A percentile compares a stretch with the other conserved stretches of the same genome.
phyloP scores from a whole-genome alignment of 2,797 vertebrate species.

The Petrocephalus schoutedeni region DNA sequence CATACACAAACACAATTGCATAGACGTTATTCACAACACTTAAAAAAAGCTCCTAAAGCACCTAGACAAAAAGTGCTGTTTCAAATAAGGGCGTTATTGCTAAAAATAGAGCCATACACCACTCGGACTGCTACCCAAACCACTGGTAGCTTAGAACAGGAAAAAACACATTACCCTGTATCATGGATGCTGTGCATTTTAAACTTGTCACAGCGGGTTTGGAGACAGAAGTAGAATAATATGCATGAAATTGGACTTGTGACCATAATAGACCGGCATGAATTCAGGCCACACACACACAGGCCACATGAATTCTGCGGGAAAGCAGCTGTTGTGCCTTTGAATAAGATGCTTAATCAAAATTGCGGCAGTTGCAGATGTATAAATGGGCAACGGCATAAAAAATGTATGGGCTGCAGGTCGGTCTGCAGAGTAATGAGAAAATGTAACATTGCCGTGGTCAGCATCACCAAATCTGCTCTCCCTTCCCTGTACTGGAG shows the following conservation, averaged over 20 bases:
- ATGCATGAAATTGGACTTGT: constrained; percentile 7
- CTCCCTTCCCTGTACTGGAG: not conserved
- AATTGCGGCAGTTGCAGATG: constrained; percentile 12
- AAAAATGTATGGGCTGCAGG: not conserved
- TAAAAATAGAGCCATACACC: not conserved
- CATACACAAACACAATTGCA: not conserved
- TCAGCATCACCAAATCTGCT: not conserved
- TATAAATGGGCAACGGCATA: not conserved
- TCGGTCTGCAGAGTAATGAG: not conserved
- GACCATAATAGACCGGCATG: not conserved
- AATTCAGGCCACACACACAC: too few relatives aligned
- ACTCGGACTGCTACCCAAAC: too few relatives aligned
- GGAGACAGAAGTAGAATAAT: not conserved
- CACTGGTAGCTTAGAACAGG: not conserved
- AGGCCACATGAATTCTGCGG: too few relatives aligned
- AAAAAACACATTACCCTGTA: not conserved
- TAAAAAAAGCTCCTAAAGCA: not conserved
- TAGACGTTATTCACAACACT: not conserved
- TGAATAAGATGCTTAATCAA: constrained; percentile 6
- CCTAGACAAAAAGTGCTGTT: not conserved
- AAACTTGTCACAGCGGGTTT: not conserved
- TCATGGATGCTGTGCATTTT: not conserved
- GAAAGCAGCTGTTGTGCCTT: constrained; percentile 3
- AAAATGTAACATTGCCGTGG: not conserved
- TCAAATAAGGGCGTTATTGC: not conserved